These are phyloP conservation scores for Pristionchus maxplancki DNA, from an alignment of 2,888 invertebrate genomes.

Conservation along the genomic window DNA sequence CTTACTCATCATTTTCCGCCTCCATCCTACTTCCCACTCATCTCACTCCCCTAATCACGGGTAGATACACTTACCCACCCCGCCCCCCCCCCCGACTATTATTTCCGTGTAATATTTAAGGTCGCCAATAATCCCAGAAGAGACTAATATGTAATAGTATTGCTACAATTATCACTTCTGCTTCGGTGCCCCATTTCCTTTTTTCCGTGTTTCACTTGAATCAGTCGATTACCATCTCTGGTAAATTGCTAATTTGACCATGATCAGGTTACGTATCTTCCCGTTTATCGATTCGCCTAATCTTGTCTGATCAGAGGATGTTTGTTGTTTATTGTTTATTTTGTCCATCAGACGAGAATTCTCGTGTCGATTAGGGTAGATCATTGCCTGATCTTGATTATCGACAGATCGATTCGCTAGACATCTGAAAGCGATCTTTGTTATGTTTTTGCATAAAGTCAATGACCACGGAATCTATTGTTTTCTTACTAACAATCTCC, in stretches of 20 bases:
- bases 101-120: background rate
- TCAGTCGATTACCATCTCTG: background rate
- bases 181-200: background rate
- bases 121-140: slow-evolving; percentile 1
- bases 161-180: slow-evolving; percentile 5
- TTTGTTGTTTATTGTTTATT: slow-evolving; percentile 43
- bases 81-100: background rate
- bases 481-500: background rate
- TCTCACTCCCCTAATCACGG: slow-evolving; percentile 28
- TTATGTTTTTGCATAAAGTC: slow-evolving; percentile 35
- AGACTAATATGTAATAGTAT: slow-evolving; percentile 31
- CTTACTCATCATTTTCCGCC: slow-evolving; percentile 1
- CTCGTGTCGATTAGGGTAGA: background rate
- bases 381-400: background rate
- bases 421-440: background rate
- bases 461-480: background rate
- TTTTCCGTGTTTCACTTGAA: background rate
- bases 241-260: background rate
- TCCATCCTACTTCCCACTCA: slow-evolving; percentile 5
- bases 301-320: slow-evolving; percentile 22
- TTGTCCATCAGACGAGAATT: background rate
- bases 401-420: background rate
- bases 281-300: slow-evolving; percentile 4
- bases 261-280: background rate
- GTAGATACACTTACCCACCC: slow-evolving; percentile 1